phyloP scores from a whole-genome alignment of 2,888 invertebrate genomes.

The Toxonevra muliebris region DNA sequence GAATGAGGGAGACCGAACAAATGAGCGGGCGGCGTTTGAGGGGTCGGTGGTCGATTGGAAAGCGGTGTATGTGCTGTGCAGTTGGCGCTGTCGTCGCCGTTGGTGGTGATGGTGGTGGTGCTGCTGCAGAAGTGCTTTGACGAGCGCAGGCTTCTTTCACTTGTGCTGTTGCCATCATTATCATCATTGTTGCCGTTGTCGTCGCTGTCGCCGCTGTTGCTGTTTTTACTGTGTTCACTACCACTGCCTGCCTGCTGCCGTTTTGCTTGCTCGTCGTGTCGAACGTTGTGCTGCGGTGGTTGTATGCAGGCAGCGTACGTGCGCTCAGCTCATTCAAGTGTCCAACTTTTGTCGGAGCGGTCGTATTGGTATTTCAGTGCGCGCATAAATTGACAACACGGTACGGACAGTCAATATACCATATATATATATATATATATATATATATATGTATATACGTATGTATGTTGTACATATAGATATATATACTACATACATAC shows the following conservation, averaged over 20 bases:
- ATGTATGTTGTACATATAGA: background rate
- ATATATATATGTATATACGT: background rate
- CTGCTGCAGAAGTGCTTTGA: conserved; percentile 19
- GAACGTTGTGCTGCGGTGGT: conserved; percentile 41
- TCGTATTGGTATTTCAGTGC: conserved; percentile 44
- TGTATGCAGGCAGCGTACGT: conserved; percentile 57
- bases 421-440: conserved; percentile 28
- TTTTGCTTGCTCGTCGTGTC: conserved; percentile 37
- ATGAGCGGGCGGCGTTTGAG: too few species aligned
- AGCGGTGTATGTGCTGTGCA: conserved; percentile 3
- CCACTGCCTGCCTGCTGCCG: conserved; percentile 40
- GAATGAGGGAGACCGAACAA: too few species aligned
- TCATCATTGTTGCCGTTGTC: conserved; percentile 20
- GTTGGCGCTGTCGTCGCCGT: conserved; percentile 18
- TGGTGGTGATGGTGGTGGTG: conserved; percentile 16
- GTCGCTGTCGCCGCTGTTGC: conserved; percentile 37
- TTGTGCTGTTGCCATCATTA: conserved; percentile 3
- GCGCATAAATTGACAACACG: conserved; percentile 37
- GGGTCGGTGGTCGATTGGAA: conserved; percentile 3
- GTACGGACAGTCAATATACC: conserved; percentile 46
- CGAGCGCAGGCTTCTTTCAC: conserved; percentile 6
- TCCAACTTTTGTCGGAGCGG: conserved; percentile 63
- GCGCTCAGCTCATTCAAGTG: conserved; percentile 62
- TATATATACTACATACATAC: conserved; percentile 28
- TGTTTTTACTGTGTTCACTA: conserved; percentile 45